A percentile compares a stretch with the other conserved stretches of the same genome.
These are phyloP conservation scores for Saccostrea echinata DNA, from an alignment of 1,140 invertebrate genomes.

Conservation along the genomic window DNA sequence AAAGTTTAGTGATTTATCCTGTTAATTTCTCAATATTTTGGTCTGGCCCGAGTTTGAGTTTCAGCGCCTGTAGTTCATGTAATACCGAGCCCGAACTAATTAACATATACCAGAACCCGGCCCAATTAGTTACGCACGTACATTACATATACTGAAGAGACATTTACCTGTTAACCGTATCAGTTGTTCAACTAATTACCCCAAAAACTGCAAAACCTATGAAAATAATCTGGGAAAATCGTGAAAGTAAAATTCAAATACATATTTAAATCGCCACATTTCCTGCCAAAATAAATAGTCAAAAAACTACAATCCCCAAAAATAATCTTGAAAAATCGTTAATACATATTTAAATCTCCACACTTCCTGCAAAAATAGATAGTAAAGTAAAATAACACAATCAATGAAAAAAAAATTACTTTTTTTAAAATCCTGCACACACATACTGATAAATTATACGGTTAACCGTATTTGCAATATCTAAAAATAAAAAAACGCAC, in stretches of 20 bases:
- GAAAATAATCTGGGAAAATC: slow-evolving; percentile 5
- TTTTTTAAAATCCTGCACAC: too few relatives aligned
- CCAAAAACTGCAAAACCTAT: background rate
- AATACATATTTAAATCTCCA: background rate
- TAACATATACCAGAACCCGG: background rate
- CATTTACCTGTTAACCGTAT: background rate
- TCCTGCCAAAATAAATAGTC: too few relatives aligned
- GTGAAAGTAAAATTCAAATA: background rate
- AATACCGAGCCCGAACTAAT: background rate
- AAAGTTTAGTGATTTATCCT: too few relatives aligned
- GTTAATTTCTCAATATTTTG: too few relatives aligned
- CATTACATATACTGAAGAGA: background rate
- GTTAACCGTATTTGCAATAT: background rate
- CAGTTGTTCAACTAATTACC: background rate
- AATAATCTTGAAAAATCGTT: background rate
- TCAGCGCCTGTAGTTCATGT: background rate
- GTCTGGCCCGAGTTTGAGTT: background rate
- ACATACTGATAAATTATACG: background rate
- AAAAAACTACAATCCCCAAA: background rate
- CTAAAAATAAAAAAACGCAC: background rate
- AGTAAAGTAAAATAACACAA: too few relatives aligned
- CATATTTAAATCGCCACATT: too few relatives aligned
- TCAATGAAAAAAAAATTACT: too few relatives aligned
- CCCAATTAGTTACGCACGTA: background rate
- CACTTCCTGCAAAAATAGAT: too few relatives aligned